A percentile compares a stretch with the other conserved stretches of the same genome.
Evolutionary conservation across 2,113 vertebrate genomes (phyloP).

Genomic region (Gobio gobio): DNA sequence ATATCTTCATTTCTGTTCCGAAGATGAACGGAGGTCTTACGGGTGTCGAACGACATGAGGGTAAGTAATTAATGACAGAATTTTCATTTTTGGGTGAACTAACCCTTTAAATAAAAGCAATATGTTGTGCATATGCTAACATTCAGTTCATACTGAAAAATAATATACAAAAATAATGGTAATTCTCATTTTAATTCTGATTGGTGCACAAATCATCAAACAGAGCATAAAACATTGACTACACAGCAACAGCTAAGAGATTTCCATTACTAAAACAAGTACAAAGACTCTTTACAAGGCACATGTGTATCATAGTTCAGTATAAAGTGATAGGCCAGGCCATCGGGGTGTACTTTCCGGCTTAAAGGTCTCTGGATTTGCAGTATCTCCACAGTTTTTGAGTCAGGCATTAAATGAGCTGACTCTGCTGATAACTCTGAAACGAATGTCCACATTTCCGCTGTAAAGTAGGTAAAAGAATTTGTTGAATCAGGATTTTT

Average conservation of each 20-base stretch:
- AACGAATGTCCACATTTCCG: not conserved
- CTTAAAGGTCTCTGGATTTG: not conserved
- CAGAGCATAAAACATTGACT: not conserved
- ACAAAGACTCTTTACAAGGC: not conserved
- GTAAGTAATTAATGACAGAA: no score
- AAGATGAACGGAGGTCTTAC: no score
- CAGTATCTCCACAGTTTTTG: not conserved
- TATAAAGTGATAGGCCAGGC: not conserved
- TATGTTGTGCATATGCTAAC: no score
- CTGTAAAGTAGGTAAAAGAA: slow-evolving; percentile 32
- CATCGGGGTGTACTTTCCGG: not conserved
- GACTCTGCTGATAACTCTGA: slow-evolving; percentile 12
- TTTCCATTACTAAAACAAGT: not conserved
- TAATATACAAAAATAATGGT: not conserved
- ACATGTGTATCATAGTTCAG: not conserved
- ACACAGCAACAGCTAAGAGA: not conserved
- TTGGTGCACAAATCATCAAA: not conserved
- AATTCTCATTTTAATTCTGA: not conserved
- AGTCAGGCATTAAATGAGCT: slow-evolving; percentile 22
- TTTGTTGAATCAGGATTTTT: slow-evolving; percentile 36
- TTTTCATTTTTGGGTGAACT: no score
- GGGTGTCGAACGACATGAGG: no score
- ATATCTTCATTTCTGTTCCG: no score
- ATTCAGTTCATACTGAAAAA: not conserved
- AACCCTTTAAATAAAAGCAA: no score